These are phyloP conservation scores for Digitonthophagus gazella DNA, from an alignment of 2,888 invertebrate species.

Conservation along the genomic window DNA sequence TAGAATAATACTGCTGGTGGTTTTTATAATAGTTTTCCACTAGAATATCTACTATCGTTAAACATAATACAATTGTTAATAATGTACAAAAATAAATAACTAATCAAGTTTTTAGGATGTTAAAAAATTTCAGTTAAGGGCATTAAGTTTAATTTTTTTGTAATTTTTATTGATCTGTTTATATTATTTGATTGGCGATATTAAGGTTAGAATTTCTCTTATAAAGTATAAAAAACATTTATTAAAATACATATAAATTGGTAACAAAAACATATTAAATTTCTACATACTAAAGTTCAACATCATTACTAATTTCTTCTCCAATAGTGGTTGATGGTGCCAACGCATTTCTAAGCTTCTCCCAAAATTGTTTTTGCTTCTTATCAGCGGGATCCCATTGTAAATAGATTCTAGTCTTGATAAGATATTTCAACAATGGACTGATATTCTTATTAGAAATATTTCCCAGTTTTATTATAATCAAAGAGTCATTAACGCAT, in stretches of 20 bases:
- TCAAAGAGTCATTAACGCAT: slow-evolving; percentile 57
- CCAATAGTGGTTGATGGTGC: slow-evolving; percentile 29
- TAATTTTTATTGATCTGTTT: too few species aligned
- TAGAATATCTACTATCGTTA: too few species aligned
- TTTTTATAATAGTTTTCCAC: too few species aligned
- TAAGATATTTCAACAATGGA: slow-evolving; percentile 60
- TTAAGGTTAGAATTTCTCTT: too few species aligned
- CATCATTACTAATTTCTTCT: neutral
- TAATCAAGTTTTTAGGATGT: too few species aligned
- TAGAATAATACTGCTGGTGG: too few species aligned
- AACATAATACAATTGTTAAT: too few species aligned
- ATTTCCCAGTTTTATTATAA: slow-evolving; percentile 63
- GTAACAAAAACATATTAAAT: neutral
- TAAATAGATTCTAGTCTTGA: slow-evolving; percentile 65
- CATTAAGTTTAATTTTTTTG: too few species aligned
- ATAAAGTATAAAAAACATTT: too few species aligned
- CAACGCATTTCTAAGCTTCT: slow-evolving; percentile 42
- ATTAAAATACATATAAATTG: neutral
- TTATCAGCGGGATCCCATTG: slow-evolving; percentile 57
- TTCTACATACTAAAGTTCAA: neutral
- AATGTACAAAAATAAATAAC: too few species aligned
- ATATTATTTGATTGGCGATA: too few species aligned
- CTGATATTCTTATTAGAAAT: slow-evolving; percentile 58
- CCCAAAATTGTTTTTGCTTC: slow-evolving; percentile 47
- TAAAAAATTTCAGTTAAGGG: too few species aligned